These are phyloP conservation scores for Hetaerina titia DNA, from an alignment of 2,888 invertebrate genomes.

Conservation along the genomic window DNA sequence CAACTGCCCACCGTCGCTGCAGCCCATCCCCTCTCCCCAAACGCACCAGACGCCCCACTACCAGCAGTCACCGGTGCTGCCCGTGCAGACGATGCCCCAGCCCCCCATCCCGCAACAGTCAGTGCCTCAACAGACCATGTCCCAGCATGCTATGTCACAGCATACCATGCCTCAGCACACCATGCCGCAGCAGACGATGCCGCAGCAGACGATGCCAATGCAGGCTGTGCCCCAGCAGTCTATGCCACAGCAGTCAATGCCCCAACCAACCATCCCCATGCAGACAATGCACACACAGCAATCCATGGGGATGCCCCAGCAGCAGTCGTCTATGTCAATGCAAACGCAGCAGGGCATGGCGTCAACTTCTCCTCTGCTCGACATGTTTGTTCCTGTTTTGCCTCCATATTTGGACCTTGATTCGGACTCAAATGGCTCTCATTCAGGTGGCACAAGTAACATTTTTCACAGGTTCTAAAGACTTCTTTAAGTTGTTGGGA, in stretches of 20 bases:
- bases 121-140: not conserved
- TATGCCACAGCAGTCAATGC: not conserved
- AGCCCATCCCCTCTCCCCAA: conserved; percentile 21
- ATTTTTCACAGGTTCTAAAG: conserved; percentile 37
- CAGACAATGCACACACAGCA: not conserved
- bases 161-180: not conserved
- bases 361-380: conserved; percentile 15
- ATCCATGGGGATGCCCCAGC: not conserved
- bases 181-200: conserved; percentile 24
- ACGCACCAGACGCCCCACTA: not conserved
- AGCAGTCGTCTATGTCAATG: not conserved
- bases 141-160: conserved; percentile 28
- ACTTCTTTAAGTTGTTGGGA: not conserved
- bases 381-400: conserved; percentile 28
- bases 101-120: not conserved
- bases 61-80: not conserved
- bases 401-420: conserved; percentile 49
- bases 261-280: not conserved
- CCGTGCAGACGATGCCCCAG: conserved; percentile 20
- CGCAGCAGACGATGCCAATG: not conserved
- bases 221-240: conserved; percentile 22
- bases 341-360: not conserved
- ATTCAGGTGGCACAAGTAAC: conserved; percentile 46
- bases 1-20: not conserved
- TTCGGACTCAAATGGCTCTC: conserved; percentile 53